Percentiles rank a stretch among this genome's conserved stretches.
These are phyloP conservation scores for Drosophila grimshawi DNA, from an alignment of 1,140 invertebrate genomes.

Conservation along the genomic window DNA sequence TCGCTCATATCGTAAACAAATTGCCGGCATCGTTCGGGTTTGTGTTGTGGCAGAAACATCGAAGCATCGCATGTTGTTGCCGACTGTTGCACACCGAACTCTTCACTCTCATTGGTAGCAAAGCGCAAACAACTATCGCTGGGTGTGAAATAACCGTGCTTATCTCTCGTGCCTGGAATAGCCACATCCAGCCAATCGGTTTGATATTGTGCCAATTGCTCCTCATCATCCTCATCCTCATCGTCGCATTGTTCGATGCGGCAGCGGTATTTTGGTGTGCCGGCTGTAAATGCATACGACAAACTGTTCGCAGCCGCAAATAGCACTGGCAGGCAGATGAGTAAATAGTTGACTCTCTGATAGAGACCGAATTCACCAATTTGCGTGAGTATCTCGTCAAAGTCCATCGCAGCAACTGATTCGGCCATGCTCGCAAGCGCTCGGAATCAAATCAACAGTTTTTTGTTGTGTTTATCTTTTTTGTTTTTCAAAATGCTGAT, in stretches of 20 bases:
- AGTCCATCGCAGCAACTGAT: slow-evolving; percentile 45
- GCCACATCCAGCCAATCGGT: slow-evolving; percentile 84
- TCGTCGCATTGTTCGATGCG: slow-evolving; percentile 85
- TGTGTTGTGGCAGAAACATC: slow-evolving; percentile 62
- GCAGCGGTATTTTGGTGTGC: slow-evolving; percentile 85
- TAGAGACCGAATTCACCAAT: slow-evolving; percentile 87
- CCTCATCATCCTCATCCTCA: background rate
- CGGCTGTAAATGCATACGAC: slow-evolving; percentile 87
- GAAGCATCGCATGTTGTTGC: slow-evolving; percentile 65
- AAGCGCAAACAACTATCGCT: slow-evolving; percentile 61
- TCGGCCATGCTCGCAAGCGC: slow-evolving; percentile 11
- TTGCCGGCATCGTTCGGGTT: slow-evolving; percentile 77
- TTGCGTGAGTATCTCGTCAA: slow-evolving; percentile 85
- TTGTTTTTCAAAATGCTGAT: slow-evolving; percentile 18
- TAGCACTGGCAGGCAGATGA: slow-evolving; percentile 87
- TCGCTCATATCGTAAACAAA: slow-evolving; percentile 86
- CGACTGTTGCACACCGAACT: background rate
- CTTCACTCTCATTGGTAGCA: slow-evolving; percentile 23
- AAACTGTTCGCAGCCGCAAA: slow-evolving; percentile 87
- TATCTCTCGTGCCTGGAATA: slow-evolving; percentile 81
- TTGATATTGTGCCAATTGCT: slow-evolving; percentile 68
- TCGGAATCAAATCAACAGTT: background rate
- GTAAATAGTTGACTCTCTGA: slow-evolving; percentile 86
- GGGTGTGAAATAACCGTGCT: slow-evolving; percentile 68
- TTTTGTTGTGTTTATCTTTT: background rate